phyloP scores from a whole-genome alignment of 2,888 invertebrate species.

The Ornithoptera priamus region DNA sequence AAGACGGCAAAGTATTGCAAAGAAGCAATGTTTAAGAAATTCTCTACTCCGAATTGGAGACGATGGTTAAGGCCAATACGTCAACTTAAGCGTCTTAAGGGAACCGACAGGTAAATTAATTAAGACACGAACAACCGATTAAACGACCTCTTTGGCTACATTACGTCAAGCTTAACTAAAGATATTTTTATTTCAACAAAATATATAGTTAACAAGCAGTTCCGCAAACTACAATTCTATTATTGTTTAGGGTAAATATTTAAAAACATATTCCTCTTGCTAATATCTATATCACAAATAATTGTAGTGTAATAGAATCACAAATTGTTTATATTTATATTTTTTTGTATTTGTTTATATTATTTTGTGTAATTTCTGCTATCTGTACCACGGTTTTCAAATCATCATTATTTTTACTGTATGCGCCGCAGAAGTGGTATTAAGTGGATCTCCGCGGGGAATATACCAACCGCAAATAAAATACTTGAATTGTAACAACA shows the following conservation, averaged over 20 bases:
- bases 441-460: neutral
- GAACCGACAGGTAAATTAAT: constrained; percentile 28
- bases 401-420: too few species aligned
- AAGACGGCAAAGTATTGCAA: constrained; percentile 6
- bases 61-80: constrained; percentile 22
- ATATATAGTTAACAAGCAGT: neutral
- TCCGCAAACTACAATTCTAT: neutral
- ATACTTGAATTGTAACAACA: neutral
- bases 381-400: too few species aligned
- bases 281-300: neutral
- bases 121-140: constrained; percentile 26
- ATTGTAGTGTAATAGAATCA: neutral
- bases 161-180: constrained; percentile 5
- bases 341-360: too few species aligned
- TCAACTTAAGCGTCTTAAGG: constrained; percentile 24
- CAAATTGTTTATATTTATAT: too few species aligned
- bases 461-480: neutral
- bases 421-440: too few species aligned
- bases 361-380: too few species aligned
- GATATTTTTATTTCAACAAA: constrained; percentile 1
- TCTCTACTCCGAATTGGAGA: constrained; percentile 16
- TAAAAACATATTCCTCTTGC: neutral
- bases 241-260: neutral
- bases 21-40: constrained; percentile 25
- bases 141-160: constrained; percentile 17